phyloP scores from a whole-genome alignment of 2,113 vertebrate genomes.

The Pollachius pollachius region DNA sequence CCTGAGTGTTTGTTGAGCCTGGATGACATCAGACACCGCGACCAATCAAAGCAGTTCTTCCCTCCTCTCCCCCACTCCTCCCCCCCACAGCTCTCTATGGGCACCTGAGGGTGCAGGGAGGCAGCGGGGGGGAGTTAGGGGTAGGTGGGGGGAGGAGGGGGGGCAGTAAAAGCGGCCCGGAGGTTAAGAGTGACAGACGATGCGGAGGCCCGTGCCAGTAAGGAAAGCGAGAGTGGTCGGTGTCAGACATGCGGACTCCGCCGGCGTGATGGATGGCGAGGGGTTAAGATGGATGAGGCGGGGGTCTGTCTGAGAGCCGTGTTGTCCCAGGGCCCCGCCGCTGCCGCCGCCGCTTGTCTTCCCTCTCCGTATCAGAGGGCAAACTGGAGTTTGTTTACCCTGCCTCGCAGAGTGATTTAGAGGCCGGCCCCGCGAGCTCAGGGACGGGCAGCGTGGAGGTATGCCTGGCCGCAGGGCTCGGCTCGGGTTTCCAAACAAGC shows the following conservation, averaged over 20 bases:
- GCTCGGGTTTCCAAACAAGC: conserved; percentile 73
- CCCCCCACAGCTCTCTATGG: conserved; percentile 60
- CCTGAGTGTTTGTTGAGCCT: conserved; percentile 42
- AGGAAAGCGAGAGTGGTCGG: conserved; percentile 69
- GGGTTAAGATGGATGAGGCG: conserved; percentile 75
- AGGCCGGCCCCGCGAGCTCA: conserved; percentile 44
- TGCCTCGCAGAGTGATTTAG: conserved; percentile 73
- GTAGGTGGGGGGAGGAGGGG: neutral
- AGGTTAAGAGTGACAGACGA: conserved; percentile 61
- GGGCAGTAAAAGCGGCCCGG: conserved; percentile 37
- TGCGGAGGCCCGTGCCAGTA: conserved; percentile 57
- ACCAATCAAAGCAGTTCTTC: conserved; percentile 57
- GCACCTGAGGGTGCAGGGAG: conserved; percentile 10
- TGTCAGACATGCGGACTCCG: conserved; percentile 79
- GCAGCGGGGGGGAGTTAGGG: conserved; percentile 23
- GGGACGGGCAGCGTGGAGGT: conserved; percentile 42
- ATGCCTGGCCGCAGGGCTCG: conserved; percentile 48
- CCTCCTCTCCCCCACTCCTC: conserved; percentile 41
- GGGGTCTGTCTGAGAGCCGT: conserved; percentile 67
- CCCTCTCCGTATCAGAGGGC: conserved; percentile 74
- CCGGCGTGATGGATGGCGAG: conserved; percentile 76
- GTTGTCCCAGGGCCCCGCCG: conserved; percentile 66
- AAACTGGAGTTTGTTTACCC: conserved; percentile 77
- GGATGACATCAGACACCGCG: conserved; percentile 59
- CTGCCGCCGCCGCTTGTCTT: conserved; percentile 23